phyloP scores from a whole-genome alignment of 2,888 invertebrate species.

The Idaea straminata region DNA sequence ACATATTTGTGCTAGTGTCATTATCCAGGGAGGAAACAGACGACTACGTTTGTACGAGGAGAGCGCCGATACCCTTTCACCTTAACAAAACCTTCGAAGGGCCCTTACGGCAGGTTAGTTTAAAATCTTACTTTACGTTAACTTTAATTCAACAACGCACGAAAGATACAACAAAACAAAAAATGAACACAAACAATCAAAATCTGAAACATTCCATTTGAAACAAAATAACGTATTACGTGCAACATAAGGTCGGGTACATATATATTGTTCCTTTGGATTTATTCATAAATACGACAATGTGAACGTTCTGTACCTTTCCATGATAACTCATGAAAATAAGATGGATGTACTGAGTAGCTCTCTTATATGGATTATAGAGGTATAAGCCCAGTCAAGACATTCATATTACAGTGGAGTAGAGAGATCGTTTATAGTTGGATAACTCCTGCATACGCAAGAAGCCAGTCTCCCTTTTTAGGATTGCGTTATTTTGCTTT shows the following conservation, averaged over 20 bases:
- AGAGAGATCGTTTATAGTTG: too few relatives aligned
- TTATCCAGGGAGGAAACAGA: too few relatives aligned
- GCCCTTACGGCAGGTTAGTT: too few relatives aligned
- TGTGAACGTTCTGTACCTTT: not conserved
- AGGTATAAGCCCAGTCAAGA: not conserved
- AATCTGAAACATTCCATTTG: not conserved
- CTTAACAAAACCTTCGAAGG: too few relatives aligned
- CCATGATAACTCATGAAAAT: conserved; percentile 29
- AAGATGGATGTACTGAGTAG: conserved; percentile 23
- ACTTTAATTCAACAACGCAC: not conserved
- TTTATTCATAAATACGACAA: not conserved
- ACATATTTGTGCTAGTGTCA: too few relatives aligned
- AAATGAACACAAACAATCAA: not conserved
- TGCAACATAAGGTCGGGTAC: not conserved
- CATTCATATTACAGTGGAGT: not conserved
- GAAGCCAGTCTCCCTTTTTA: too few relatives aligned
- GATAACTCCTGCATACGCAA: too few relatives aligned
- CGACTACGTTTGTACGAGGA: too few relatives aligned
- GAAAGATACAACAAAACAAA: not conserved
- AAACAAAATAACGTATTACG: not conserved
- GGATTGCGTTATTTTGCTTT: too few relatives aligned
- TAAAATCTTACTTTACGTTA: too few relatives aligned
- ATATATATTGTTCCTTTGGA: not conserved
- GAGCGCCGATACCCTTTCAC: too few relatives aligned
- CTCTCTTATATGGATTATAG: not conserved